Evolutionary conservation across 2,888 invertebrate species (phyloP).

Genomic region (Panopea generosa): DNA sequence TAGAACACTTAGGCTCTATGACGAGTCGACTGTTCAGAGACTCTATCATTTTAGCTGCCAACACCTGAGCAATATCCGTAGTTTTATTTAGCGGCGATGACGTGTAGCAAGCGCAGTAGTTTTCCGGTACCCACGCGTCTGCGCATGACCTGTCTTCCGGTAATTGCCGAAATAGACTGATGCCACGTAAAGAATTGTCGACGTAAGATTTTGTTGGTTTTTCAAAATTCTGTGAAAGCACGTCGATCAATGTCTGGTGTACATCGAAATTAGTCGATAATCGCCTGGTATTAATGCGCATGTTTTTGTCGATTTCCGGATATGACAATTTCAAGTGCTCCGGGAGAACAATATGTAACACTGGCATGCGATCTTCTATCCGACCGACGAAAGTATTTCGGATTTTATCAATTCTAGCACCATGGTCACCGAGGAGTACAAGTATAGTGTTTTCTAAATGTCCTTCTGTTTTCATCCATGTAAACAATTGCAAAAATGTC

Average conservation of each 20-base stretch:
- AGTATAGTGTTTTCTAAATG: conserved; percentile 77
- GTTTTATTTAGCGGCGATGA: conserved; percentile 40
- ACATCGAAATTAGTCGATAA: conserved; percentile 95
- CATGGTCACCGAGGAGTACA: conserved; percentile 92
- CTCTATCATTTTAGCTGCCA: conserved; percentile 25
- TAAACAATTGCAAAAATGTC: conserved; percentile 88
- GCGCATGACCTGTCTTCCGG: conserved; percentile 91
- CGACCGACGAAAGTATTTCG: conserved; percentile 91
- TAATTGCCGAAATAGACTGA: conserved; percentile 91
- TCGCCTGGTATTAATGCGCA: conserved; percentile 88
- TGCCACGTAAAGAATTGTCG: conserved; percentile 61
- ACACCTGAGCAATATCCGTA: conserved; percentile 1
- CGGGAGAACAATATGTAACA: conserved; percentile 91
- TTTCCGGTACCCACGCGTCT: conserved; percentile 91
- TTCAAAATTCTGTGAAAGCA: conserved; percentile 83
- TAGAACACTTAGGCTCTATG: conserved; percentile 27
- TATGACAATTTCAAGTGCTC: conserved; percentile 89
- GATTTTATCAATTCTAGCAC: conserved; percentile 94
- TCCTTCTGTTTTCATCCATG: conserved; percentile 83
- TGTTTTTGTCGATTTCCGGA: conserved; percentile 88
- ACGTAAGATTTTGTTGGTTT: conserved; percentile 38
- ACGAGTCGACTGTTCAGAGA: conserved; percentile 32
- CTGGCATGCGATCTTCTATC: conserved; percentile 95
- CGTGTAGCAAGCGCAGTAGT: conserved; percentile 84
- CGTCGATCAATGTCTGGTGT: conserved; percentile 91